phyloP scores from a whole-genome alignment of 2,797 vertebrate species.

The Channa striata region DNA sequence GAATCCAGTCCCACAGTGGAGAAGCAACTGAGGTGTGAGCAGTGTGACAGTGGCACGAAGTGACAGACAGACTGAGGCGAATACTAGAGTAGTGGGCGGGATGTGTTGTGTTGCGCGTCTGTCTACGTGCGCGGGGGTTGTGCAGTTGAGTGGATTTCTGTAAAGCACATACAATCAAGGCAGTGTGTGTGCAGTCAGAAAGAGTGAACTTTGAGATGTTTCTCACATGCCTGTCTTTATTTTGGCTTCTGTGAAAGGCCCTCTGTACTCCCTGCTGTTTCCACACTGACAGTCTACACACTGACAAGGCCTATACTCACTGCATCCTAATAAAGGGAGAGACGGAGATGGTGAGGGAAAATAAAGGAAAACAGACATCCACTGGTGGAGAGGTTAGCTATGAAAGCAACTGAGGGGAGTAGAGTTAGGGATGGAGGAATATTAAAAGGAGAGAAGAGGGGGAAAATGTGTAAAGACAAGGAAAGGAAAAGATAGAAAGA shows the following conservation, averaged over 20 bases:
- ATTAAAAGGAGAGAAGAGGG: not conserved
- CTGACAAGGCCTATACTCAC: conserved; percentile 50
- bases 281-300: conserved; percentile 48
- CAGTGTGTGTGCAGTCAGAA: conserved; percentile 44
- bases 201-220: conserved; percentile 48
- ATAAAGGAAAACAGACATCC: conserved; percentile 30
- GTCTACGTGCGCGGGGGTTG: not conserved
- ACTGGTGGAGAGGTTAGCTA: conserved; percentile 10
- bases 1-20: conserved; percentile 18
- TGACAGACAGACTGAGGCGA: conserved; percentile 48
- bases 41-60: conserved; percentile 44
- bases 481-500: not conserved
- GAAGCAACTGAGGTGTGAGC: conserved; percentile 43
- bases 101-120: conserved; percentile 38
- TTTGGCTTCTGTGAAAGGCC: conserved; percentile 46
- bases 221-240: conserved; percentile 51
- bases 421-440: not conserved
- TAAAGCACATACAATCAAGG: conserved; percentile 7
- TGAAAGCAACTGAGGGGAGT: not conserved
- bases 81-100: conserved; percentile 13
- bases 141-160: conserved; percentile 16
- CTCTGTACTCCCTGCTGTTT: conserved; percentile 57
- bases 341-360: conserved; percentile 19
- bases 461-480: conserved; percentile 2
- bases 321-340: conserved; percentile 54